These are phyloP conservation scores for Orthosia incerta DNA, from an alignment of 2,888 invertebrate species.

Conservation along the genomic window DNA sequence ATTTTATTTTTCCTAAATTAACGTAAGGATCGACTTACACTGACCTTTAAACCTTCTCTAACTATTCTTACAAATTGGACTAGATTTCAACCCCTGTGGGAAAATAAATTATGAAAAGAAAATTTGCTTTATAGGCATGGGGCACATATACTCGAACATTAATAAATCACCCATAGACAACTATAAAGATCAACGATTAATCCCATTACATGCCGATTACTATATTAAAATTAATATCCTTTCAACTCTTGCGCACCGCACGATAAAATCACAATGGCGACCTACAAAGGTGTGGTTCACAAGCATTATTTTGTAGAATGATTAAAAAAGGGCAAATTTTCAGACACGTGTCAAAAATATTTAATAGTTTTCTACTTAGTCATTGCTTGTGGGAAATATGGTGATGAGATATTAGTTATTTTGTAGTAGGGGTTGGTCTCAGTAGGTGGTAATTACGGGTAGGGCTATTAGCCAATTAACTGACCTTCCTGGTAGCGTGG, in stretches of 20 bases:
- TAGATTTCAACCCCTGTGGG: too few species aligned
- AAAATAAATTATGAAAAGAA: neutral
- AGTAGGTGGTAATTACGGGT: conserved; percentile 47
- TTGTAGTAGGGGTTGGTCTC: conserved; percentile 23
- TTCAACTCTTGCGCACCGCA: conserved; percentile 55
- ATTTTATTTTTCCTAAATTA: too few species aligned
- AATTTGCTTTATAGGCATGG: neutral
- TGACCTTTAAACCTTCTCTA: too few species aligned
- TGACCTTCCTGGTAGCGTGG: too few species aligned
- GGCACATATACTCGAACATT: neutral
- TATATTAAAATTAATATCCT: conserved; percentile 58
- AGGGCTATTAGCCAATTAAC: neutral
- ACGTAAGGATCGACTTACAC: too few species aligned
- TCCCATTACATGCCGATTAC: conserved; percentile 60
- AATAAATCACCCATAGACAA: conserved; percentile 48
- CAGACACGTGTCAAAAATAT: conserved; percentile 77
- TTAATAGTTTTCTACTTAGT: conserved; percentile 76
- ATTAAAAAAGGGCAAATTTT: conserved; percentile 74
- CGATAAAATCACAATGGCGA: conserved; percentile 48
- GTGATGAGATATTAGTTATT: conserved; percentile 62
- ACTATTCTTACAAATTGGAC: too few species aligned
- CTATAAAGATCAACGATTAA: conserved; percentile 53
- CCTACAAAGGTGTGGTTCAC: conserved; percentile 61
- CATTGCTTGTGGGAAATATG: conserved; percentile 79
- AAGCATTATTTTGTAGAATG: conserved; percentile 47